Conservation (phyloP, 2,113 vertebrate species). For the Heteronetta atricapilla region DNA sequence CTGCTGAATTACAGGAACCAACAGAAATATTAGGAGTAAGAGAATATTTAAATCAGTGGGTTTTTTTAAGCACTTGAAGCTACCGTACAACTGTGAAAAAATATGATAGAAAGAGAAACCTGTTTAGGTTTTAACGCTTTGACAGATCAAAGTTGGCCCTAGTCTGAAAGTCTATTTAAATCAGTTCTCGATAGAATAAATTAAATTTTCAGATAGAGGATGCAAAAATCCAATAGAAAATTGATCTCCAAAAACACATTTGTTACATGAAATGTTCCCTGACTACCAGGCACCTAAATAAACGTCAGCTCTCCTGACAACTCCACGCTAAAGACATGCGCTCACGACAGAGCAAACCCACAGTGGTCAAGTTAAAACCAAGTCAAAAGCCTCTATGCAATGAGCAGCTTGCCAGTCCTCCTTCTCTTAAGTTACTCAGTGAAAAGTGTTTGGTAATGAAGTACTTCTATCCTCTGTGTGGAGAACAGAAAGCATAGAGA, state of each 20-base stretch:
- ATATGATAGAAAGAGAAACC: not conserved
- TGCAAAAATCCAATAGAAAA: conserved; percentile 29
- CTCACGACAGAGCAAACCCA: not conserved
- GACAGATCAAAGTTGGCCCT: not conserved
- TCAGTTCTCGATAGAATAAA: conserved; percentile 25
- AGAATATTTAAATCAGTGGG: not conserved
- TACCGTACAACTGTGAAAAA: not conserved
- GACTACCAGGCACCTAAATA: not conserved
- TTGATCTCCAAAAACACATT: not conserved
- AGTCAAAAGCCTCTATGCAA: not conserved
- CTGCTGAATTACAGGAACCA: not conserved
- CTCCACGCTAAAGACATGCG: not conserved
- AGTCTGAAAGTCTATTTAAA: conserved; percentile 11
- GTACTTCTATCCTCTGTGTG: not conserved
- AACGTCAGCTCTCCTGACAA: conserved; percentile 10
- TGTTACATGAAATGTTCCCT: not conserved
- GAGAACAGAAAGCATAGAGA: not conserved
- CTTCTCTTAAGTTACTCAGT: not conserved
- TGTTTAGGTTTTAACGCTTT: not conserved
- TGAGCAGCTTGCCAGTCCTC: not conserved
- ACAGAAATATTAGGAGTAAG: not conserved
- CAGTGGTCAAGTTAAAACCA: not conserved
- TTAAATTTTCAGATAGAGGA: conserved; percentile 22
- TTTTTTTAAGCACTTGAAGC: not conserved
- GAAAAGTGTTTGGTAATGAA: not conserved